phyloP scores from a whole-genome alignment of 2,888 invertebrate species.

The Luperina nickerlii region DNA sequence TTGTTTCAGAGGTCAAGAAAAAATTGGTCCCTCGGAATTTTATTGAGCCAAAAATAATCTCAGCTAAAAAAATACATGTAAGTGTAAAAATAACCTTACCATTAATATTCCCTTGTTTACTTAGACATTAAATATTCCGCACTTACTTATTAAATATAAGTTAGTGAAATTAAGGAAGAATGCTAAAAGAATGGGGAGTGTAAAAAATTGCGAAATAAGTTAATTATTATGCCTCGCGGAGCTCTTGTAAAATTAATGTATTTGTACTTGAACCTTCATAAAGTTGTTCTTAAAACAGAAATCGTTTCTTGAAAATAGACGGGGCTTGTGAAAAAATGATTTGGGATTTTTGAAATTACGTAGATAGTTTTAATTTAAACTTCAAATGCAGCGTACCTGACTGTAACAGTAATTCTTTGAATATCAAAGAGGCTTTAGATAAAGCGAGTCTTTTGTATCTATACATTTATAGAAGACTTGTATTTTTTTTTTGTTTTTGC shows the following conservation, averaged over 20 bases:
- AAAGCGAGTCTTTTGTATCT: background rate
- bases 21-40: background rate
- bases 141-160: slow-evolving; percentile 44
- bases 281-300: slow-evolving; percentile 17
- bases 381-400: background rate
- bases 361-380: background rate
- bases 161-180: slow-evolving; percentile 37
- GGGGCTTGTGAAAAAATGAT: background rate
- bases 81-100: slow-evolving; percentile 18
- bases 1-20: background rate
- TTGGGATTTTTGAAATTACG: background rate
- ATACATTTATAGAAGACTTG: background rate
- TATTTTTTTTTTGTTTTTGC: background rate
- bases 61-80: background rate
- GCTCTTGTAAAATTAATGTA: slow-evolving; percentile 45
- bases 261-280: slow-evolving; percentile 46
- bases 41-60: background rate
- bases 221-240: slow-evolving; percentile 42
- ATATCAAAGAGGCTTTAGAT: background rate
- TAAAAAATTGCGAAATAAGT: slow-evolving; percentile 53
- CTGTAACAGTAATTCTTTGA: background rate
- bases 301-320: background rate
- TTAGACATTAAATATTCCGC: slow-evolving; percentile 34
- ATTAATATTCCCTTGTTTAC: slow-evolving; percentile 12
- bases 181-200: slow-evolving; percentile 33